These are phyloP conservation scores for Pitangus sulphuratus DNA, from an alignment of 2,797 vertebrate species.

Conservation along the genomic window DNA sequence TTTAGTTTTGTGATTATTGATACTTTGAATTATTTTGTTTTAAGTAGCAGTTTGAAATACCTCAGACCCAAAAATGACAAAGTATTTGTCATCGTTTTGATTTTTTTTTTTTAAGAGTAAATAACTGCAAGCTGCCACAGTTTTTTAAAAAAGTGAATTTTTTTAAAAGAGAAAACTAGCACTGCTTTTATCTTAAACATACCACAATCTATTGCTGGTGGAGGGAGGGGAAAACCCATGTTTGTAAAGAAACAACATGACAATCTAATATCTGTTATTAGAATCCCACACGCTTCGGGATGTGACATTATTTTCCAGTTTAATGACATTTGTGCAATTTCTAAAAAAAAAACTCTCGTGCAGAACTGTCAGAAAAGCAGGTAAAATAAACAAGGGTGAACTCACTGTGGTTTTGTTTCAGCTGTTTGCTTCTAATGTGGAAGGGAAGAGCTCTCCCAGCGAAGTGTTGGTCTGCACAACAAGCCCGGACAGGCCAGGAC, in stretches of 20 bases:
- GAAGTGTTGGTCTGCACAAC: conserved; percentile 95
- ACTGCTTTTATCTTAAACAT: neutral
- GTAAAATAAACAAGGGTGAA: neutral
- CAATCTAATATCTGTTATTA: neutral
- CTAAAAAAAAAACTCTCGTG: neutral
- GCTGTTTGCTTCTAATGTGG: conserved; percentile 92
- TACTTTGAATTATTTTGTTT: neutral
- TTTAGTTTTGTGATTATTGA: neutral
- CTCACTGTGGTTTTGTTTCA: conserved; percentile 58
- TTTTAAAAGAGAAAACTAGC: neutral
- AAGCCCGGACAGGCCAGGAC: conserved; percentile 93
- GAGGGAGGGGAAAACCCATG: neutral
- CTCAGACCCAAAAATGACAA: neutral
- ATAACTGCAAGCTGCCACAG: neutral
- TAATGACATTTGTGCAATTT: neutral
- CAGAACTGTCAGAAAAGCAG: neutral
- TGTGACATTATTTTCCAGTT: neutral
- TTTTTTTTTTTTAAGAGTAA: neutral
- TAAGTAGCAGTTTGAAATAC: neutral
- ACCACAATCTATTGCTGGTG: neutral
- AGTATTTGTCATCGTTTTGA: neutral
- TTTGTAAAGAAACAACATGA: neutral
- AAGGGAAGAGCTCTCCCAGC: conserved; percentile 94
- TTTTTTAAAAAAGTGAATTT: neutral
- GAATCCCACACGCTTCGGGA: neutral